A percentile compares a stretch with the other conserved stretches of the same genome.
Conservation (phyloP, 2,113 vertebrate species). For the Caretta caretta region DNA sequence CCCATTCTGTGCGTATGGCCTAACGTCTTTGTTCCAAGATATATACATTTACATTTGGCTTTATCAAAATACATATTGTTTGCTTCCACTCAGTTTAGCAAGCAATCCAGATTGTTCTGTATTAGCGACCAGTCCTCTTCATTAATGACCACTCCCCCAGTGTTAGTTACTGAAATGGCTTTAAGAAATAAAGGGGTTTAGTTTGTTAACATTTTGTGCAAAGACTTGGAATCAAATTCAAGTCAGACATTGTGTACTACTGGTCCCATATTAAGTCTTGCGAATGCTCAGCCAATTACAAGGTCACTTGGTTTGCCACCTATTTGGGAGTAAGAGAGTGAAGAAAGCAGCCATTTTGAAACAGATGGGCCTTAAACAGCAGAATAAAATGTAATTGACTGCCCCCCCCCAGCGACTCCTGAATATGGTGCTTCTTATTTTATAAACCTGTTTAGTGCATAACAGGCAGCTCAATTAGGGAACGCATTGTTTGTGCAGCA, state of each 20-base stretch:
- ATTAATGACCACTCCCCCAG: not conserved
- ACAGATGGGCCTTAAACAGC: fast-evolving
- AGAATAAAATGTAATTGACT: not conserved
- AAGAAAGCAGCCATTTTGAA: not conserved
- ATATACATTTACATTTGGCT: not conserved
- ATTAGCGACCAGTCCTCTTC: not conserved
- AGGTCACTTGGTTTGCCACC: fast-evolving
- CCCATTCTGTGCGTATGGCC: not conserved
- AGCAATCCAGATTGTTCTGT: not conserved
- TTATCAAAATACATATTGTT: not conserved
- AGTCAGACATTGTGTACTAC: not conserved
- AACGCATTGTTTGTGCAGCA: not conserved
- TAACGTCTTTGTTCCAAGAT: not conserved
- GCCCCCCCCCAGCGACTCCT: not conserved
- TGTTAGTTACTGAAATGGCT: fast-evolving
- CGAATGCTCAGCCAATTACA: not conserved
- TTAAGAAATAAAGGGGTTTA: not conserved
- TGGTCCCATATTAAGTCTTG: not conserved
- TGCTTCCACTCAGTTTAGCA: no score
- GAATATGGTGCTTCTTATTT: not conserved
- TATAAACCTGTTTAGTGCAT: not conserved
- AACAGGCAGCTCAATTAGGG: not conserved
- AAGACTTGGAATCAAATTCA: fast-evolving
- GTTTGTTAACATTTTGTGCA: fast-evolving
- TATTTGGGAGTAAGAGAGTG: fast-evolving